Conservation (phyloP, 1,140 invertebrate species). For the Drosophila jambulina region DNA sequence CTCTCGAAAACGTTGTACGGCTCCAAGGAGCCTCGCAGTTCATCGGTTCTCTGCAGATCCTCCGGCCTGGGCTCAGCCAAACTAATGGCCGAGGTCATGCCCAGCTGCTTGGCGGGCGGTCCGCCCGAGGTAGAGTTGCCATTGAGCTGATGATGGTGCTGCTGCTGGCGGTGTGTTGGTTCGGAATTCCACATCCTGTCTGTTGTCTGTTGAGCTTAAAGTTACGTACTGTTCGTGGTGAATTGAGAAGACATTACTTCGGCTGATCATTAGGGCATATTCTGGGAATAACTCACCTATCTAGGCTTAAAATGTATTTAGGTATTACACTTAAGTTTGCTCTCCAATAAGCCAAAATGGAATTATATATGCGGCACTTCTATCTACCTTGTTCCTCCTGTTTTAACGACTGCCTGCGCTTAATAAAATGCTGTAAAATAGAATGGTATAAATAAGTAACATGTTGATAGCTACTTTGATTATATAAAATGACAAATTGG, state of each 20-base stretch:
- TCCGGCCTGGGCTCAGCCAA: slow-evolving; percentile 93
- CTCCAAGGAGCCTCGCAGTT: slow-evolving; percentile 92
- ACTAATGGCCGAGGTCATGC: slow-evolving; percentile 97
- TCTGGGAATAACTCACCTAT: slow-evolving; percentile 46
- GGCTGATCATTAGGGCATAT: background rate
- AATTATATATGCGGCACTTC: slow-evolving; percentile 60
- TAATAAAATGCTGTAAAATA: slow-evolving; percentile 73
- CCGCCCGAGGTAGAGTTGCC: slow-evolving; percentile 69
- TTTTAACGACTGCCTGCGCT: slow-evolving; percentile 36
- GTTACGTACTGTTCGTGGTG: slow-evolving; percentile 45
- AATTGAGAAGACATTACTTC: background rate
- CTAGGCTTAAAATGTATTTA: slow-evolving; percentile 63
- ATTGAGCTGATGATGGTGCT: slow-evolving; percentile 64
- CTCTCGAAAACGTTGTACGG: slow-evolving; percentile 97
- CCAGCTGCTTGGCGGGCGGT: slow-evolving; percentile 87
- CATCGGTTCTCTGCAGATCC: slow-evolving; percentile 93
- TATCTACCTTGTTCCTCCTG: slow-evolving; percentile 7
- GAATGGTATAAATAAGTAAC: background rate
- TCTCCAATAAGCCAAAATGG: slow-evolving; percentile 62
- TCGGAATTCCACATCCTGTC: slow-evolving; percentile 82
- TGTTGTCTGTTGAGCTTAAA: slow-evolving; percentile 34
- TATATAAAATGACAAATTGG: background rate
- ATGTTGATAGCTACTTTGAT: background rate
- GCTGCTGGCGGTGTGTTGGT: slow-evolving; percentile 66
- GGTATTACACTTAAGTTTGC: slow-evolving; percentile 67